Base-by-base conservation (phyloP, 2,797 vertebrate species). In the Rhynchonycteris naso region DNA sequence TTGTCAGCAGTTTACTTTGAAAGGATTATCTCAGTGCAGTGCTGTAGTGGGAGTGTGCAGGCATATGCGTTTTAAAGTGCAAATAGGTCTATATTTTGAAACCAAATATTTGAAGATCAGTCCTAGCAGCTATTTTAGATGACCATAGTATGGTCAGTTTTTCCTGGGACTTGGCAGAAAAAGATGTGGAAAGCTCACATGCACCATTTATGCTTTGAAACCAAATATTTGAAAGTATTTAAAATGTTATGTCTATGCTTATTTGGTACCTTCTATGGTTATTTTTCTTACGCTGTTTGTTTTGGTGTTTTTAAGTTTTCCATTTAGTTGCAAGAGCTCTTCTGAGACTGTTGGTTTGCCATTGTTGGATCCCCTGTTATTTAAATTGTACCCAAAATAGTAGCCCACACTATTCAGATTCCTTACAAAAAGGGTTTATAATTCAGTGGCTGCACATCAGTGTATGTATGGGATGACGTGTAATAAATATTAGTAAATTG, bases 221-320 rank as follows among this genome's bases (percentile, higher is more conserved):
- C 88, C 90, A 97, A 97, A 95, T 97, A 96, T 94, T 96, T 96
- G 93, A 47, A 95, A 97, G 65, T 92, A 95, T 96, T 96, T 93
- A 88, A 90, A 95, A 93, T 93, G 76, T 92, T 97, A 87, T 72
- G 56, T 91, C 75, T 84, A 8, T 93, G 88, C 95, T 94, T 95
- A 87, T 85, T 96, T 96, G 92, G 75, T 93, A 88, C 94, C 90
- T 89, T 96, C 93, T 95, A 7, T 93, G 86, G 92, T 96, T 97
- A 95, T 97, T 97, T 97, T 97, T 96, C 86, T 95, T 90, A 83
- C 35, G 35, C 75, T 92, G 71, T 90, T 94, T 92, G 87, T 95
- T 95, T 96, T 94, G 94, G 69, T 95, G 85, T 96, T 93, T 95
- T 95, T 84, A 94, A 94, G 66, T 88, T 96, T 72, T 95, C 35